These are phyloP conservation scores for Dicranocentrus wangi DNA, from an alignment of 2,888 invertebrate species.

Conservation along the genomic window DNA sequence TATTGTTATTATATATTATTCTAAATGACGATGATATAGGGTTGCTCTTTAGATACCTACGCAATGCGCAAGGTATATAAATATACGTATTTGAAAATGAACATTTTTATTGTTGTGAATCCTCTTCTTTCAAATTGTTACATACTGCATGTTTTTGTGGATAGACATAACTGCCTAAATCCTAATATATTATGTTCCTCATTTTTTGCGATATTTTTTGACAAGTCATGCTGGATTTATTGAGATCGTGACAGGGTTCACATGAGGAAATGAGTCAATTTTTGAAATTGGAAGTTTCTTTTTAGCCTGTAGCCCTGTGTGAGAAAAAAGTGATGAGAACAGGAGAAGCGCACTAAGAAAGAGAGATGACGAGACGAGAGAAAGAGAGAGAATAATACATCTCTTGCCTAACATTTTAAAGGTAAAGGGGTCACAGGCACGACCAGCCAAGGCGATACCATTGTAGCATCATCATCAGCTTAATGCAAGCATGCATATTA, in stretches of 20 bases:
- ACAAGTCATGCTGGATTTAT: constrained; percentile 30
- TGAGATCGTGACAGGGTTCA: constrained; percentile 40
- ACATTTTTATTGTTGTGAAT: background rate
- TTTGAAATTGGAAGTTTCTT: constrained; percentile 34
- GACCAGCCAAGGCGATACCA: constrained; percentile 12
- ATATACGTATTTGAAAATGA: constrained; percentile 2
- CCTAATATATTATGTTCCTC: too few relatives aligned
- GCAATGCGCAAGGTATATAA: background rate
- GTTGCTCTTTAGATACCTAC: background rate
- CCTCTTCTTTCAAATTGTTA: background rate
- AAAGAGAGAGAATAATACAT: too few relatives aligned
- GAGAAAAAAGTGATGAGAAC: constrained; percentile 18
- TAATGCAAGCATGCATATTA: background rate
- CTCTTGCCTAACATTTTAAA: constrained; percentile 40
- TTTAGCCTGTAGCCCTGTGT: background rate
- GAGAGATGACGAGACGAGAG: background rate
- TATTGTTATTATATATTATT: background rate
- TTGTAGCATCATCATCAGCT: constrained; percentile 4
- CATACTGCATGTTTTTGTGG: background rate
- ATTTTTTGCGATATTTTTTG: constrained; percentile 10
- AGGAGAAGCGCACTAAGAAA: background rate
- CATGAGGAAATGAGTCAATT: constrained; percentile 43
- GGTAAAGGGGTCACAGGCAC: constrained; percentile 51
- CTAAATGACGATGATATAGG: constrained; percentile 2
- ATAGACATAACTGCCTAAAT: too few relatives aligned